Percentiles rank a stretch among this genome's conserved stretches.
Conservation (phyloP, 2,113 vertebrate genomes). For the Corapipo altera region DNA sequence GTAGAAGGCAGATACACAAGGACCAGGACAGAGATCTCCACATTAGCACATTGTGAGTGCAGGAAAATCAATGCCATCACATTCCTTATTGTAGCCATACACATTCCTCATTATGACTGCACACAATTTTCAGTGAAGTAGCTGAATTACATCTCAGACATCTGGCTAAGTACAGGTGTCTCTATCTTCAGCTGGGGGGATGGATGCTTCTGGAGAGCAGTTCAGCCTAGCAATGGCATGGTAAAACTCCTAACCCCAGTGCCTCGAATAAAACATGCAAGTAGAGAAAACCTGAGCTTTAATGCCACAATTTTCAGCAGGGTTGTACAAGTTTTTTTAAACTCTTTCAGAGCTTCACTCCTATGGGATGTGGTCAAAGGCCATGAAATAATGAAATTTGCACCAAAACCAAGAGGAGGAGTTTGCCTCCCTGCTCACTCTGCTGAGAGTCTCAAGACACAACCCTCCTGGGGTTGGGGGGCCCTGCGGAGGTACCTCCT, state of each 20-base stretch:
- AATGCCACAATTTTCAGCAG: background rate
- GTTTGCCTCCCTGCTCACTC: background rate
- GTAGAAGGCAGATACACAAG: accelerated
- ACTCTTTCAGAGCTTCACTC: background rate
- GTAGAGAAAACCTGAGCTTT: background rate
- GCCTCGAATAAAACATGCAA: background rate
- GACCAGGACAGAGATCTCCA: background rate
- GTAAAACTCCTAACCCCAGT: background rate
- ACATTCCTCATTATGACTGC: background rate
- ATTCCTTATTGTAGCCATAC: background rate
- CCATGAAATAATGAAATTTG: background rate
- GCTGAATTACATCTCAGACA: background rate
- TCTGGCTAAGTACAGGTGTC: background rate
- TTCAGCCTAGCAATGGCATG: background rate
- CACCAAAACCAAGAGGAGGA: background rate
- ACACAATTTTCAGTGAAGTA: background rate
- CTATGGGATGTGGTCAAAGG: background rate
- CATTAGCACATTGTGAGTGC: accelerated
- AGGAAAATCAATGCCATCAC: background rate
- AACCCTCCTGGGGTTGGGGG: background rate
- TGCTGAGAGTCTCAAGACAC: background rate
- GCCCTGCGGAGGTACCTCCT: background rate
- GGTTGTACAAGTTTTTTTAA: background rate
- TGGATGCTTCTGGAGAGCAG: background rate
- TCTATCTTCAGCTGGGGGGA: background rate